Base-by-base conservation (phyloP, 2,888 invertebrate species). In the Synergus itoensis region DNA sequence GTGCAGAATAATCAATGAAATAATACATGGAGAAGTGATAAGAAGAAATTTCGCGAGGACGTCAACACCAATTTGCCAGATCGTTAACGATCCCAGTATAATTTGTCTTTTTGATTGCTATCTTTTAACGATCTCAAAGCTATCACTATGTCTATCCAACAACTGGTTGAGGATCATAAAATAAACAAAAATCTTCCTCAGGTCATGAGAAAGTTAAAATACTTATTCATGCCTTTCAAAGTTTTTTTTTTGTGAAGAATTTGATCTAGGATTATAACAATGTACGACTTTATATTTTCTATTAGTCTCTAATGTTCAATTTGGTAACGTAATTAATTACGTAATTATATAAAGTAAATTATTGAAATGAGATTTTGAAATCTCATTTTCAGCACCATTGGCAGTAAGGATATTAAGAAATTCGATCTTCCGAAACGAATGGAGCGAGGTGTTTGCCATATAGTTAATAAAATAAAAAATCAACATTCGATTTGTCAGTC, bases 401-500 rank as follows among this genome's bases (percentile, higher is more conserved):
- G 18, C 18, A 65, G 41, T n/a, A 40, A n/a, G 40, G 9, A 40
- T 65, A 48, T 69, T 28, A 16, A 43, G 81, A 83, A 83, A 83
- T 65, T 77, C 78, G 79, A 81, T 83, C 81, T 73, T 69, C 78
- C 78, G 79, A 80, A 76, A 81, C 81, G 79, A 81, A 83, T 80
- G 76, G 60, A 28, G 76, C 77, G 63, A 41, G 69, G 69, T 80
- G 81, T 76, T 78, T 79, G 64, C 64, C 11, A 65, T 53, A 21
- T 28, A 63, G 64, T 28, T 28, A 77, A 16, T 53, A 81, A 81
- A 83, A 80, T 73, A 67, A 53, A 75, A 65, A 81, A 79, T 77
- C 82, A 80, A 84, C 81, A 81, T 83, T 82, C 84, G 80, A 84
- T 84, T 84, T 84, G 78, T 82, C 80, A 82, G 78, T 84, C 80